Conservation (phyloP, 2,888 invertebrate species). For the Erebia ligea region DNA sequence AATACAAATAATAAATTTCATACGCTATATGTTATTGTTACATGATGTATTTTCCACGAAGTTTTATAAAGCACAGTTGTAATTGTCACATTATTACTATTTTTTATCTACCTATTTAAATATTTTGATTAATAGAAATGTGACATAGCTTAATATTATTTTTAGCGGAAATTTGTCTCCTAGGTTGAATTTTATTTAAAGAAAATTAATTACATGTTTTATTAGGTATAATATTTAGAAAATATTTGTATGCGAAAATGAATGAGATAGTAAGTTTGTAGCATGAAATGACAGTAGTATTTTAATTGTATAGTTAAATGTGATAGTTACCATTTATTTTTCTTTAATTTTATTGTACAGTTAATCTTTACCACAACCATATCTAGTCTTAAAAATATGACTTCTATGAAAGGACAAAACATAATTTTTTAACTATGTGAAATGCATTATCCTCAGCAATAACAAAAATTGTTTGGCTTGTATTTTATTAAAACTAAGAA, state of each 20-base stretch:
- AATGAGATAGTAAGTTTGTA: not conserved
- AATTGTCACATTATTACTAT: no score
- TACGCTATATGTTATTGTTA: no score
- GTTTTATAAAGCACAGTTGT: not conserved
- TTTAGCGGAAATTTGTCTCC: not conserved
- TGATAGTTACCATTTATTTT: slow-evolving; percentile 12
- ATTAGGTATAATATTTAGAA: not conserved
- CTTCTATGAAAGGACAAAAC: no score
- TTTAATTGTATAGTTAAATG: slow-evolving; percentile 6
- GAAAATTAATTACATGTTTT: not conserved
- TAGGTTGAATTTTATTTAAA: slow-evolving; percentile 13
- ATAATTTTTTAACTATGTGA: no score
- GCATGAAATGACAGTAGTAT: not conserved
- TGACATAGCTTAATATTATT: slow-evolving; percentile 5
- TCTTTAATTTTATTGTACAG: slow-evolving; percentile 4
- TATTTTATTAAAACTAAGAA: no score
- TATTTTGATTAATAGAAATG: not conserved
- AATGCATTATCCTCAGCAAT: no score
- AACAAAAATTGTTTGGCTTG: no score
- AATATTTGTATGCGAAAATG: slow-evolving; percentile 10
- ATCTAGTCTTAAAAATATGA: slow-evolving; percentile 6
- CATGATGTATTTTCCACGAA: not conserved
- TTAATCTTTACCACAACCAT: slow-evolving; percentile 1
- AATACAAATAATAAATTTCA: not conserved
- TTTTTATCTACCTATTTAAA: not conserved